Conservation (phyloP, 2,888 invertebrate genomes). For the Netelia inedita region DNA sequence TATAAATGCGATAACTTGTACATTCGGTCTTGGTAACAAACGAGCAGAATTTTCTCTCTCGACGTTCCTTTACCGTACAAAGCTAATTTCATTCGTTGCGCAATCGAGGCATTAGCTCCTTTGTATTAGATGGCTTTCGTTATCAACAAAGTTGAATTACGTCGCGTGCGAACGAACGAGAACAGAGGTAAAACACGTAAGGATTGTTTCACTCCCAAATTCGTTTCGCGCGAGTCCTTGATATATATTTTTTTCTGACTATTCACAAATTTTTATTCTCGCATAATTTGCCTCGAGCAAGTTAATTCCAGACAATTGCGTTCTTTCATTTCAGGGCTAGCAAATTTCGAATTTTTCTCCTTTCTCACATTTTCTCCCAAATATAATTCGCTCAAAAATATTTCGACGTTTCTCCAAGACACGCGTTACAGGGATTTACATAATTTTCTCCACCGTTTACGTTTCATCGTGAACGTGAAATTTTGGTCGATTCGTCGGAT, state of each 20-base stretch:
- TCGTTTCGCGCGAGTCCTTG: neutral
- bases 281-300: neutral
- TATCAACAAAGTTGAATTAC: constrained; percentile 18
- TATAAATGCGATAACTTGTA: neutral
- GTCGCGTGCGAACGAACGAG: constrained; percentile 42
- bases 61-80: neutral
- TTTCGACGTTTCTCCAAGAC: no score
- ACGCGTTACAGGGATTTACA: no score
- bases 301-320: no score
- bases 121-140: constrained; percentile 2
- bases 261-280: neutral
- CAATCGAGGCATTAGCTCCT: constrained; percentile 31
- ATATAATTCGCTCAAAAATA: no score
- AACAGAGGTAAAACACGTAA: constrained; percentile 15
- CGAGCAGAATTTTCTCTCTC: constrained; percentile 17
- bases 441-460: no score
- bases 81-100: constrained; percentile 31
- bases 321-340: no score
- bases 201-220: neutral
- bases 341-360: no score
- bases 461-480: no score
- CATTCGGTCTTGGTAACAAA: neutral
- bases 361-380: no score
- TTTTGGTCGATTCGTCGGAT: no score
- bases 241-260: constrained; percentile 4